These are phyloP conservation scores for Tipula confusa DNA, from an alignment of 2,888 invertebrate species.

Conservation along the genomic window DNA sequence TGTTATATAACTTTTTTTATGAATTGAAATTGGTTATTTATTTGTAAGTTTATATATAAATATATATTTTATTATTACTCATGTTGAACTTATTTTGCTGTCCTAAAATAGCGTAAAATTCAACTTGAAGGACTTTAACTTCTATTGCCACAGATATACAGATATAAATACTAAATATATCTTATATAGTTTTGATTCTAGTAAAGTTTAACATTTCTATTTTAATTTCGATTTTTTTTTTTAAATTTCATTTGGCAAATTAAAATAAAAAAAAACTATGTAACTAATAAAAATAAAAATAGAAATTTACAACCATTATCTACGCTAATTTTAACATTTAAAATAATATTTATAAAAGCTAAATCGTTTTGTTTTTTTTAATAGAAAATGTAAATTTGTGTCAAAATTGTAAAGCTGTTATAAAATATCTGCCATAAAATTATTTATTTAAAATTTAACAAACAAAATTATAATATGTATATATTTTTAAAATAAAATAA, in stretches of 20 bases:
- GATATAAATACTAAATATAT: too few species aligned
- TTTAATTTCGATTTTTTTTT: neutral
- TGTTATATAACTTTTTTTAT: too few species aligned
- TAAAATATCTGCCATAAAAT: neutral
- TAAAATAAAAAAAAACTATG: neutral
- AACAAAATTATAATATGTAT: neutral
- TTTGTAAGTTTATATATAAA: too few species aligned
- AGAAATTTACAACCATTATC: neutral
- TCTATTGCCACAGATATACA: too few species aligned
- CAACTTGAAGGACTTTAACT: too few species aligned
- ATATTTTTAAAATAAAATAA: neutral
- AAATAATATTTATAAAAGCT: neutral
- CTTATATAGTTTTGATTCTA: neutral
- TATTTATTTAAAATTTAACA: neutral
- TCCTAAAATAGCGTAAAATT: too few species aligned
- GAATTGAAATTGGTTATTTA: too few species aligned
- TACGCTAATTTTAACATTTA: neutral
- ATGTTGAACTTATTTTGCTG: too few species aligned
- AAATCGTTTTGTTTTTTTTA: neutral
- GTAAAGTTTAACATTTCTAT: neutral
- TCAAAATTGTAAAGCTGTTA: neutral
- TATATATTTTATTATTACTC: too few species aligned
- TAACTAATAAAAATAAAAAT: neutral
- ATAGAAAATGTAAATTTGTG: neutral
- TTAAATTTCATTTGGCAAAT: neutral